Conservation (phyloP, 1,140 invertebrate species). For the Panonychus citri region DNA sequence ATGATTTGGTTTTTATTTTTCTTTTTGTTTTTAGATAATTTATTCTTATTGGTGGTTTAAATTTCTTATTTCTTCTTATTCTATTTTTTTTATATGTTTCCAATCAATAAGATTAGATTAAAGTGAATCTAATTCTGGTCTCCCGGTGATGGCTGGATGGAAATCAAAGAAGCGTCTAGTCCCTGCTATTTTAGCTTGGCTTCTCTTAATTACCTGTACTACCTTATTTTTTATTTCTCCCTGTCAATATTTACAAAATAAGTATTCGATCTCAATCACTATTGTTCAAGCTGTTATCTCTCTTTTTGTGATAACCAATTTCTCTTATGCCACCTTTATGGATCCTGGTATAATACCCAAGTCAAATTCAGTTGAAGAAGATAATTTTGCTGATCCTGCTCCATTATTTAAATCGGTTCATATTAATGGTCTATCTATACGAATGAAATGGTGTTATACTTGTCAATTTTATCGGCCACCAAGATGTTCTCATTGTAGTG, state of each 20-base stretch:
- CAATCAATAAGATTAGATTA: no score
- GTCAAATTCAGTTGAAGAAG: constrained; percentile 87
- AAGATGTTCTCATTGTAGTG: constrained; percentile 92
- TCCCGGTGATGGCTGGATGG: constrained; percentile 28
- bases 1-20: no score
- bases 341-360: constrained; percentile 96
- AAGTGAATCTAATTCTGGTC: no score
- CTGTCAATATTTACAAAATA: constrained; percentile 52
- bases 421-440: constrained; percentile 89
- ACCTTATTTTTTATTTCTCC: constrained; percentile 84
- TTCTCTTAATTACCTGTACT: constrained; percentile 63
- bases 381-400: constrained; percentile 88
- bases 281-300: constrained; percentile 79
- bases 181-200: constrained; percentile 89
- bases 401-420: constrained; percentile 94
- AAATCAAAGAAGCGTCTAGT: constrained; percentile 75
- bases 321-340: constrained; percentile 94
- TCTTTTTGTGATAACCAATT: constrained; percentile 91
- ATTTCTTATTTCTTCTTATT: no score
- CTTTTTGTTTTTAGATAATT: no score
- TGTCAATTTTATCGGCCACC: constrained; percentile 98
- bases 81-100: no score
- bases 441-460: constrained; percentile 99
- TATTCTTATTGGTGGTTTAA: no score
- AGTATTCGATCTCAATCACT: constrained; percentile 61